Base-by-base conservation (phyloP, 2,797 vertebrate species). In the Lerista edwardsae region DNA sequence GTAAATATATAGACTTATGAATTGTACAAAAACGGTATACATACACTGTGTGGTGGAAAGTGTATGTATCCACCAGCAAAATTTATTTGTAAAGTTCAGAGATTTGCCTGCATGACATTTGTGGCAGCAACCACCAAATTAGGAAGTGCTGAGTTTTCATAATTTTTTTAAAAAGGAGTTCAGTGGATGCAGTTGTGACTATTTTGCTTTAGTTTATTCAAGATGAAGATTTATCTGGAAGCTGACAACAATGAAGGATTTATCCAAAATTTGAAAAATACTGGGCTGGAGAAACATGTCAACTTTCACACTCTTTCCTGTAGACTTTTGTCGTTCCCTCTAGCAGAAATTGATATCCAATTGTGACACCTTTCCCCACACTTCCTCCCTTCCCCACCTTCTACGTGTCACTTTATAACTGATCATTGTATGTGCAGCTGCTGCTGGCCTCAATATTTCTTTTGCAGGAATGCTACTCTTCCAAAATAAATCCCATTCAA, bases 301-400 rank as follows among this genome's bases (percentile, higher is more conserved):
- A 97, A 96, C 97, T 97, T 97, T 97, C 97, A 98, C 97, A 97
- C 97, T 97, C 97, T 96, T 86, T 93, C 93, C 95, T 86, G 2
- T 94, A 90, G 93, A 81, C 73, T 71, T 92, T 92, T 94, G 94
- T 93, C 85, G 84, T 96, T 95, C 80, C 79, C 87, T 94, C 65
- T 93, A 93, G 93, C 96, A 95, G 94, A 96, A 92, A 91, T 15
- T 74, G 94, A 71, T 93, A 92, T 89, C 80, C 90, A 94, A 94
- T 93, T 92, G 93, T 93, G 92, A 91, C 88, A 91, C 94, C 93
- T 94, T 95, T 91, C 90, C 91, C 67, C 14, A 72, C 80, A 71
- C 65, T 29, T 12, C 86, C n/a, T 41, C 89, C 61, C 79, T 61
- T 80, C 57, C 61, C 55, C 61, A n/a, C 83, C 67, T 87, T 92